Conservation (phyloP, 2,888 invertebrate genomes). For the Sclerodermus sp. region DNA sequence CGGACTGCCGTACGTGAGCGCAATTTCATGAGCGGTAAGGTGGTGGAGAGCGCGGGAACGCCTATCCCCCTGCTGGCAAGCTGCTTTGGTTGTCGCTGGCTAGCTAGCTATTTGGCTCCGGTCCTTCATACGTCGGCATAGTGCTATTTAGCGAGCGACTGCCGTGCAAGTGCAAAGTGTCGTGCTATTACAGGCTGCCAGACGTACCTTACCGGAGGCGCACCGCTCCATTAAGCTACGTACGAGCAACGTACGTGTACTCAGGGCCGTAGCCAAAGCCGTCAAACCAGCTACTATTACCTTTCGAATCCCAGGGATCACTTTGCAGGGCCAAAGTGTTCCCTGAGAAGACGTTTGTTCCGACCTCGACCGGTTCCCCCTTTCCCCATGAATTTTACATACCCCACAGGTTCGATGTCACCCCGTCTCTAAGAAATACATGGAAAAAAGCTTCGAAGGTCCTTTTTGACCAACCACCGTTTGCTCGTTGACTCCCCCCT, state of each 20-base stretch:
- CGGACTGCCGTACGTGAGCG: background rate
- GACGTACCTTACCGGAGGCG: constrained; percentile 13
- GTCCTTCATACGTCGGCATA: constrained; percentile 20
- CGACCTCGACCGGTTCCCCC: too few relatives aligned
- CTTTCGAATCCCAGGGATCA: too few relatives aligned
- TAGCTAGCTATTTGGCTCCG: constrained; percentile 20
- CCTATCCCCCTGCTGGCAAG: background rate
- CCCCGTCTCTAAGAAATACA: too few relatives aligned
- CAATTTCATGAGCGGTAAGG: background rate
- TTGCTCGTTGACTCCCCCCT: too few relatives aligned
- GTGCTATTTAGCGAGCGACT: constrained; percentile 30
- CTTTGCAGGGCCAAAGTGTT: too few relatives aligned
- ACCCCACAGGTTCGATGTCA: too few relatives aligned
- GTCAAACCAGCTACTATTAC: too few relatives aligned
- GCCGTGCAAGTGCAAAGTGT: constrained; percentile 33
- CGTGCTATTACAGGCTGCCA: constrained; percentile 33
- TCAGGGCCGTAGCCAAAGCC: too few relatives aligned
- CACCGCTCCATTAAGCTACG: constrained; percentile 32
- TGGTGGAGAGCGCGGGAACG: background rate
- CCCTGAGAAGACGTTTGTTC: too few relatives aligned
- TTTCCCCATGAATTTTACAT: too few relatives aligned
- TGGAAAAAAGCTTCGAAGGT: too few relatives aligned
- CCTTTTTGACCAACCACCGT: too few relatives aligned
- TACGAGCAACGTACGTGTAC: constrained; percentile 19
- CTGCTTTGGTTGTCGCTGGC: background rate